Conservation (phyloP, 1,140 invertebrate genomes). For the Maniola jurtina region DNA sequence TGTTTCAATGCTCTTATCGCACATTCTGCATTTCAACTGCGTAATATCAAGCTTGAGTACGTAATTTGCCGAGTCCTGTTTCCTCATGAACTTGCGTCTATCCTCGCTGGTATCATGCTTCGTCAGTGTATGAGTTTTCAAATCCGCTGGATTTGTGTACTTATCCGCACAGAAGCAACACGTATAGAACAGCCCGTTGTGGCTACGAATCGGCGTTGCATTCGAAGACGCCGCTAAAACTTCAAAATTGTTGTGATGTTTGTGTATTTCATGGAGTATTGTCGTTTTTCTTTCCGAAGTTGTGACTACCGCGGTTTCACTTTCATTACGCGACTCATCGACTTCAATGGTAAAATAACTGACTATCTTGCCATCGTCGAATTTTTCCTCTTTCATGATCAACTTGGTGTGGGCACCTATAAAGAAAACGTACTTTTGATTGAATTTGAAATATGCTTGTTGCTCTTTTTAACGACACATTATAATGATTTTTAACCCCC, state of each 20-base stretch:
- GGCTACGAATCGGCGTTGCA: constrained; percentile 23
- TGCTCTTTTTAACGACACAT: too few species aligned
- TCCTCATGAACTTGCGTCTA: constrained; percentile 23
- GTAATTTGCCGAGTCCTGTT: constrained; percentile 19
- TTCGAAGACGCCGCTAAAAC: neutral
- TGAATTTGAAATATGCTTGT: too few species aligned
- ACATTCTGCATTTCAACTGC: neutral
- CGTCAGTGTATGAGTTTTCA: constrained; percentile 38
- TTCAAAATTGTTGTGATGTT: constrained; percentile 5
- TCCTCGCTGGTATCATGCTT: neutral
- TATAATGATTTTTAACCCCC: too few species aligned
- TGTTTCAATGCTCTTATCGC: constrained; percentile 21
- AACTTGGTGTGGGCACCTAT: neutral
- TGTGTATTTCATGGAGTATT: neutral
- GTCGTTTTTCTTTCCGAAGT: too few species aligned
- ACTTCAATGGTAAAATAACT: neutral
- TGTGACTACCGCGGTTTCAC: too few species aligned
- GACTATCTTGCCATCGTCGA: neutral
- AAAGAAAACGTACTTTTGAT: neutral
- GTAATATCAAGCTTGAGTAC: constrained; percentile 6
- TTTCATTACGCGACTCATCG: too few species aligned
- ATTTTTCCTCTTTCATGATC: neutral
- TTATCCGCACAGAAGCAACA: constrained; percentile 35
- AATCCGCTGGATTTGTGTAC: constrained; percentile 30
- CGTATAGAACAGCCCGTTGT: constrained; percentile 20